Base-by-base conservation (phyloP, 2,113 vertebrate species). In the Brevimyrus niger region DNA sequence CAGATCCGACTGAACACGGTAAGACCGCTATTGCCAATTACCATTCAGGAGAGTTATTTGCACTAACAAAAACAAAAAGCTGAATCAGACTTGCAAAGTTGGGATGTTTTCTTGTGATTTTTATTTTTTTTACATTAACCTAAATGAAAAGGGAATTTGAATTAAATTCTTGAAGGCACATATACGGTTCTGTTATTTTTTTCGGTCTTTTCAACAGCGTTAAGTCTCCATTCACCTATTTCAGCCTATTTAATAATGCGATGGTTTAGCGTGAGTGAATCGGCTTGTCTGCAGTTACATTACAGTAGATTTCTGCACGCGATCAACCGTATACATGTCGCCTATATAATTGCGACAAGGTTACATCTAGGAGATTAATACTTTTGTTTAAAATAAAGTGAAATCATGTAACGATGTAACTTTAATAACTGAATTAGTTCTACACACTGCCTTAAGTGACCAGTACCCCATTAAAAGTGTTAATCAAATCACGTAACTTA, bases 401-500 rank as follows among this genome's bases (percentile, higher is more conserved):
- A n/a, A n/a, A n/a, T n/a, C n/a, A n/a, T n/a, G n/a, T n/a, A n/a
- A n/a, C n/a, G n/a, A 23, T 23, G 4, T 21, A 61, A 10, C 23
- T 65, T 65, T 27, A 65, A n/a, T 65, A 27, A 65, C 65, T 55
- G 61, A 6, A 85, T 85, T 58, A n/a, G 35, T 21, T 90, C 61
- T 88, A 23, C 61, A 48, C 17, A 87, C n/a, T 65, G n/a, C 44
- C 84, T 80, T 91, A 92, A 90, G 92, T 91, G 92, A 58, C 76
- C 38, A 21, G 50, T 21, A 86, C 61, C 21, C 47, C 90, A 80
- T 38, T 42, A 80, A 7, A 80, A 80, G 27, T 31, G 6, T 80
- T 17, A 76, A 80, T 80, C 13, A 76, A 76, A 42, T 80, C 35
- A 2, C 73, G 15, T 35, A 35, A 80, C 2, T 7, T 38, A 35